Percentiles rank a stretch among this genome's conserved stretches.
Conservation (phyloP, 2,888 invertebrate species). For the Dynastes maya region DNA sequence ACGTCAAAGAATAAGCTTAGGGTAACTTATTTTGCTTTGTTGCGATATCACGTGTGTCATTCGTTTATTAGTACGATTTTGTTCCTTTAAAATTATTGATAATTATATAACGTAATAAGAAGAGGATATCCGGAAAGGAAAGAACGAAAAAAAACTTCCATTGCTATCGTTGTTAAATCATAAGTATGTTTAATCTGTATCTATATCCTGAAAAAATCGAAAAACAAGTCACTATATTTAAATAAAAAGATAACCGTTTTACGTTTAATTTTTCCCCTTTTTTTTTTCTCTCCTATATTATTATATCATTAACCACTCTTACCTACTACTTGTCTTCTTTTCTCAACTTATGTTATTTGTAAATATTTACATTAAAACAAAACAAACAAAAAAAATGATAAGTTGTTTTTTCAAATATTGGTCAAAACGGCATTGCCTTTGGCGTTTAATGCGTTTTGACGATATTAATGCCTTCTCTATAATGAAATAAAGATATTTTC, state of each 20-base stretch:
- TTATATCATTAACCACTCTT: slow-evolving; percentile 29
- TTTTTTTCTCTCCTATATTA: slow-evolving; percentile 31
- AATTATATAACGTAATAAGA: slow-evolving; percentile 27
- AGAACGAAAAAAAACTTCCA: slow-evolving; percentile 27
- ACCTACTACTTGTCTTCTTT: slow-evolving; percentile 15
- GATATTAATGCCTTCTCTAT: slow-evolving; percentile 65
- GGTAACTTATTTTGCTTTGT: background rate
- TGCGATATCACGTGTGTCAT: background rate
- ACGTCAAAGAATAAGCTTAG: no score
- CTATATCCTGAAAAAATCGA: slow-evolving; percentile 25
- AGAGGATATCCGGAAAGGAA: slow-evolving; percentile 17
- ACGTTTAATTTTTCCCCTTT: slow-evolving; percentile 31
- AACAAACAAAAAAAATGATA: slow-evolving; percentile 43
- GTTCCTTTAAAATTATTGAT: slow-evolving; percentile 18
- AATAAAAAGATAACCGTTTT: slow-evolving; percentile 27
- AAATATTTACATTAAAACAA: slow-evolving; percentile 43
- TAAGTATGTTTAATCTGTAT: slow-evolving; percentile 37
- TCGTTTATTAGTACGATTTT: background rate
- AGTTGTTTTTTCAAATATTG: slow-evolving; percentile 54
- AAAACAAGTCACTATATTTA: slow-evolving; percentile 32
- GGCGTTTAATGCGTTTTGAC: slow-evolving; percentile 62
- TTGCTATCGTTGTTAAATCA: slow-evolving; percentile 44
- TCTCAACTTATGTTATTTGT: slow-evolving; percentile 43
- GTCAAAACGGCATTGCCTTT: slow-evolving; percentile 59
- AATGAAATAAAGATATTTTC: slow-evolving; percentile 68